A percentile compares a stretch with the other conserved stretches of the same genome.
Conservation (phyloP, 2,113 vertebrate genomes). For the Syngnathus floridae region DNA sequence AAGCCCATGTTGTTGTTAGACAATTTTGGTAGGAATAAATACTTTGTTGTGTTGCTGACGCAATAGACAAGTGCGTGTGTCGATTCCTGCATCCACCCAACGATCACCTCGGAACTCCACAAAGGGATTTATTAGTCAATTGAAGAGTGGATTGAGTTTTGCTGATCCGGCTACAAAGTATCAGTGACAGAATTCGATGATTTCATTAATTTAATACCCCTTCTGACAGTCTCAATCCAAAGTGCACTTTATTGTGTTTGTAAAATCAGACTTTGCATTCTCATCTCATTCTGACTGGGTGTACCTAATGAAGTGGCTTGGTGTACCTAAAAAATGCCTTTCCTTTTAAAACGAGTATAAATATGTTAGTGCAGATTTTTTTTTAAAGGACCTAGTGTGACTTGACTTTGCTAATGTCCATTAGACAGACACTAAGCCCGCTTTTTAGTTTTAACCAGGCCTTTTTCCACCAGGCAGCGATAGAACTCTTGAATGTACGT, state of each 20-base stretch:
- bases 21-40: no score
- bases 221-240: neutral
- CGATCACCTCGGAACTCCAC: no score
- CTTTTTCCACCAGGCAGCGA: conserved; percentile 95
- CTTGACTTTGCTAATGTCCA: neutral
- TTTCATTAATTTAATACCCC: neutral
- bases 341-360: neutral
- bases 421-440: conserved; percentile 51
- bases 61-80: no score
- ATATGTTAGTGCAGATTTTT: no score
- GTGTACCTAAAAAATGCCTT: neutral
- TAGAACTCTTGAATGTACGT: conserved; percentile 99
- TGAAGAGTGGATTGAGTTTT: no score
- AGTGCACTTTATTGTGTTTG: neutral
- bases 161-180: no score
- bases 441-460: conserved; percentile 99
- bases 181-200: neutral
- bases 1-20: no score
- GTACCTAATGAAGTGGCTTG: neutral
- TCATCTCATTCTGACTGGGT: neutral
- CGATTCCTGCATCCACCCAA: no score
- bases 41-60: no score
- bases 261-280: neutral
- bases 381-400: neutral
- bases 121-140: no score